phyloP scores from a whole-genome alignment of 1,140 invertebrate species.

The Scaptomyza graminum region DNA sequence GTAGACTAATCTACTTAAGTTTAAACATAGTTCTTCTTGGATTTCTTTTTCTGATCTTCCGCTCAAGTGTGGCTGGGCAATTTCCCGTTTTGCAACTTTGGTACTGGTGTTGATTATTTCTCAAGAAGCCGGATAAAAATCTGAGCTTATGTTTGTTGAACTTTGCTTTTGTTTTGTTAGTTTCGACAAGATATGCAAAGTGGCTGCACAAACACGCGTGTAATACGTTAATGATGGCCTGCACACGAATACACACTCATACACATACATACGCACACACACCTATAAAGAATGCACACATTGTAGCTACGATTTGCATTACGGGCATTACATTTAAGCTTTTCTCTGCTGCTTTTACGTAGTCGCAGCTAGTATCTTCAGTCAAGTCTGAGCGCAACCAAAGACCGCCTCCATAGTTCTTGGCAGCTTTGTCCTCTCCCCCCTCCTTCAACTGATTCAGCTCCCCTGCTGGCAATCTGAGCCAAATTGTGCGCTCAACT shows the following conservation, averaged over 20 bases:
- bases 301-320: slow-evolving; percentile 75
- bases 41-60: no score
- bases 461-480: slow-evolving; percentile 67
- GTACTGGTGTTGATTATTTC: slow-evolving; percentile 52
- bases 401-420: slow-evolving; percentile 24
- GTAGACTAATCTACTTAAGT: slow-evolving; percentile 5
- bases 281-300: slow-evolving; percentile 51
- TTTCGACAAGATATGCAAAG: slow-evolving; percentile 62
- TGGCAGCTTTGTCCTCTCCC: not conserved
- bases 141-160: slow-evolving; percentile 4
- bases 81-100: slow-evolving; percentile 16
- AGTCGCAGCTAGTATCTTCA: slow-evolving; percentile 51
- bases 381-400: slow-evolving; percentile 39
- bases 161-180: slow-evolving; percentile 8
- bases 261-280: not conserved
- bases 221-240: slow-evolving; percentile 76
- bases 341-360: slow-evolving; percentile 30
- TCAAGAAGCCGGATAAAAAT: slow-evolving; percentile 32
- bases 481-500: slow-evolving; percentile 77
- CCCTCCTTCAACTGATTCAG: not conserved
- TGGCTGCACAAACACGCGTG: slow-evolving; percentile 74
- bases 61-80: no score
- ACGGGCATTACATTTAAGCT: slow-evolving; percentile 68
- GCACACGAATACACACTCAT: slow-evolving; percentile 14
- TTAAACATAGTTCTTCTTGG: no score